A percentile compares a stretch with the other conserved stretches of the same genome.
These are phyloP conservation scores for Trachops cirrhosus DNA, from an alignment of 2,797 vertebrate species.

Conservation along the genomic window DNA sequence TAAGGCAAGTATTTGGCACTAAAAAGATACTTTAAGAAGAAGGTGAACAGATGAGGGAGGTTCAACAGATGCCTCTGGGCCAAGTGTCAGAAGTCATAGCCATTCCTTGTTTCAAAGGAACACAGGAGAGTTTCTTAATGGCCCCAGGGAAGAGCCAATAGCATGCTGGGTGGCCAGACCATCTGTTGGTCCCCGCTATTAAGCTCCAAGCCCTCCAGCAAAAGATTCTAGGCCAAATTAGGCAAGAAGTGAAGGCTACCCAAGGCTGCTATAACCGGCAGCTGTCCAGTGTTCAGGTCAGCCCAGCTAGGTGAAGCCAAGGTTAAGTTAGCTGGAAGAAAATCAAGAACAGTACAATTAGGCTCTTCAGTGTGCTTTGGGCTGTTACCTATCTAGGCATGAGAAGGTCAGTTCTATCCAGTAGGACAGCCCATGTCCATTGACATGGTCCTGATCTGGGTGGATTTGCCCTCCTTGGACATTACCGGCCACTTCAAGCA, in stretches of 20 bases:
- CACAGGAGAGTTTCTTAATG: background rate
- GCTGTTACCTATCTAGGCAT: background rate
- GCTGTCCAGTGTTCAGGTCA: background rate
- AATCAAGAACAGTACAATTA: background rate
- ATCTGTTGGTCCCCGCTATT: background rate
- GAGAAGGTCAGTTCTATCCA: background rate
- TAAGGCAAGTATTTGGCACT: conserved; percentile 19
- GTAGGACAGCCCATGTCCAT: background rate
- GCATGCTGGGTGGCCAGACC: conserved; percentile 47
- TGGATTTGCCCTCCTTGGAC: background rate
- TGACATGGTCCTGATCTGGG: background rate
- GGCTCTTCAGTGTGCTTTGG: background rate
- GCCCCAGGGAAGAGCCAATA: background rate
- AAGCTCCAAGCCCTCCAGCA: conserved; percentile 31
- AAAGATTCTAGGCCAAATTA: conserved; percentile 26
- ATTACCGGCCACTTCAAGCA: background rate
- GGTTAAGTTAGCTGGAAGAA: background rate
- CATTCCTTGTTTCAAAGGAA: background rate
- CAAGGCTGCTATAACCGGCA: conserved; percentile 11
- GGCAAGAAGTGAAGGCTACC: conserved; percentile 34
- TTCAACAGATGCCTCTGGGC: conserved; percentile 24
- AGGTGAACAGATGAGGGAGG: background rate
- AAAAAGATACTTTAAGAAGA: conserved; percentile 23
- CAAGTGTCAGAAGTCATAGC: background rate
- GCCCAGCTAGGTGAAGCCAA: conserved; percentile 1